Evolutionary conservation across 2,888 invertebrate species (phyloP).

Genomic region (Phalangium opilio): DNA sequence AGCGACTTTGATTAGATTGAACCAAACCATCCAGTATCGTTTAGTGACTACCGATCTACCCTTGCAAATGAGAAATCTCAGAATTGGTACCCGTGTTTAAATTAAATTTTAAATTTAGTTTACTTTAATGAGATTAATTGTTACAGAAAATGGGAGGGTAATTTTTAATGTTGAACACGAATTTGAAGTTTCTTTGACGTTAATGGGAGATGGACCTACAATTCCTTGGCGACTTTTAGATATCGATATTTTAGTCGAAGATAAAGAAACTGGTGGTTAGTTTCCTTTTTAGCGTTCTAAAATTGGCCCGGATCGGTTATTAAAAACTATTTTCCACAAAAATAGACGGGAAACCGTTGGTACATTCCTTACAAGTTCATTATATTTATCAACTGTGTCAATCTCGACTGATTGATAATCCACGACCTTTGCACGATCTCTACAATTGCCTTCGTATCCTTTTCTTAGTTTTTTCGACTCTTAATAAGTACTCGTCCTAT

Average conservation of each 20-base stretch:
- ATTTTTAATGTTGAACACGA: conserved; percentile 89
- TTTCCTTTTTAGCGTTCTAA: too few relatives aligned
- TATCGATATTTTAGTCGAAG: conserved; percentile 88
- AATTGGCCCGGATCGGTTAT: too few relatives aligned
- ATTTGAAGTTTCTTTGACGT: conserved; percentile 76
- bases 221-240: conserved; percentile 91
- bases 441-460: conserved; percentile 56
- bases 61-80: conserved; percentile 75
- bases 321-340: too few relatives aligned
- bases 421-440: conserved; percentile 60
- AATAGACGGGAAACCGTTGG: conserved; percentile 86
- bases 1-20: conserved; percentile 56
- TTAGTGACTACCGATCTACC: conserved; percentile 80
- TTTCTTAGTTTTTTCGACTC: conserved; percentile 14
- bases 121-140: conserved; percentile 13
- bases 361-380: conserved; percentile 68
- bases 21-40: conserved; percentile 89
- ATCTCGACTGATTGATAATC: conserved; percentile 64
- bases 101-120: too few relatives aligned
- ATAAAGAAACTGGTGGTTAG: conserved; percentile 80
- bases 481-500: conserved; percentile 14
- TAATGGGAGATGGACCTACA: conserved; percentile 86
- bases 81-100: conserved; percentile 37
- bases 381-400: conserved; percentile 90
- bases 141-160: conserved; percentile 84